Evolutionary conservation across 37 sponge, comb jelly and placozoan genomes (phyloP).

Genomic region (Haliclona indistincta): DNA sequence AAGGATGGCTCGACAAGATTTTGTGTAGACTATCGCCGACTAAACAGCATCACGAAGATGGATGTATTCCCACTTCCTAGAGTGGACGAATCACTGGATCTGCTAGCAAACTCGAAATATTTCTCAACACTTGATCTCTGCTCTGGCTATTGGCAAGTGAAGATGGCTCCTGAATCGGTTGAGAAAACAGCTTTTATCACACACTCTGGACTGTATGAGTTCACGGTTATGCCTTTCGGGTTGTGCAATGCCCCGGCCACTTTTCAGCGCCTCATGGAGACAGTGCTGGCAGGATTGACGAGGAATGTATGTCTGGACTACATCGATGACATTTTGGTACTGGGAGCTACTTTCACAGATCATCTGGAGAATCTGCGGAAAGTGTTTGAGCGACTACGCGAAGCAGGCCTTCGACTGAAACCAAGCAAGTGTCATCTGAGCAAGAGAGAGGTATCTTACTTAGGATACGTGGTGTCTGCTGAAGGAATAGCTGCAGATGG

Average conservation of each 20-base stretch:
- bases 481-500: constrained; percentile 31
- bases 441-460: constrained; percentile 14
- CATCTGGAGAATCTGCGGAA: constrained; percentile 15
- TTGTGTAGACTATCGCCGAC: constrained; percentile 60
- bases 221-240: constrained; percentile 52
- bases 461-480: constrained; percentile 40
- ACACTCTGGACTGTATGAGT: constrained; percentile 39
- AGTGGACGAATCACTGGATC: constrained; percentile 56
- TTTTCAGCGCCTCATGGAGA: constrained; percentile 32
- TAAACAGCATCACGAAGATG: constrained; percentile 54
- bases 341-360: constrained; percentile 22
- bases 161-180: neutral
- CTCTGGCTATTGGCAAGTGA: constrained; percentile 43
- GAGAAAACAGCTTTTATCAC: constrained; percentile 55
- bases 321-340: constrained; percentile 32
- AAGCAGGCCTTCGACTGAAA: constrained; percentile 26
- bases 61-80: constrained; percentile 66
- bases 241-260: constrained; percentile 37
- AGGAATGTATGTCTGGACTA: constrained; percentile 24
- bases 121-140: constrained; percentile 43
- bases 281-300: constrained; percentile 9
- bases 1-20: constrained; percentile 47
- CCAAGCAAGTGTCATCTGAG: constrained; percentile 33
- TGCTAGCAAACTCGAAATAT: constrained; percentile 20
- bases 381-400: constrained; percentile 24